A percentile compares a stretch with the other conserved stretches of the same genome.
Evolutionary conservation across 1,140 invertebrate genomes (phyloP).

Genomic region (Lepidotrigona ventralis): DNA sequence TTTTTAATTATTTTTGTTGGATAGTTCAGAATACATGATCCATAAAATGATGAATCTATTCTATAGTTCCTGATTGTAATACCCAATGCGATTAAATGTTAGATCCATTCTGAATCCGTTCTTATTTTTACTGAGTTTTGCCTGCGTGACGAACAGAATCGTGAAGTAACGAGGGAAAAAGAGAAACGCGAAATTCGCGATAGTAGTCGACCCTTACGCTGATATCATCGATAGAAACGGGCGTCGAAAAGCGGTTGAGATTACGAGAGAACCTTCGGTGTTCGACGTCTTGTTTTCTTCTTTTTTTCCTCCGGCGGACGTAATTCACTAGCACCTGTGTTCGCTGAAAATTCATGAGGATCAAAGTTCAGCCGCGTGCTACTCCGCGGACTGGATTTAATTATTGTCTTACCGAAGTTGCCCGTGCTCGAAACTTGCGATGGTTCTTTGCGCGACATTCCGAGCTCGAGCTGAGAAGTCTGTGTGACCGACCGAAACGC

Average conservation of each 20-base stretch:
- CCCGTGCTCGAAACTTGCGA: neutral
- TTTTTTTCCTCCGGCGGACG: slow-evolving; percentile 27
- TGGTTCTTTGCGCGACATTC: neutral
- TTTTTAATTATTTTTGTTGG: no score
- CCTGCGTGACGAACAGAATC: neutral
- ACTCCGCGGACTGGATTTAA: slow-evolving; percentile 52
- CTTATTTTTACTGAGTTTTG: neutral
- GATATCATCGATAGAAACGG: neutral
- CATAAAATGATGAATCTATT: no score
- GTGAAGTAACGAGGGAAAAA: neutral
- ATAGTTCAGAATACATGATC: no score
- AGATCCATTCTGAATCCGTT: neutral
- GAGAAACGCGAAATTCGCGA: neutral
- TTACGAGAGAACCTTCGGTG: neutral
- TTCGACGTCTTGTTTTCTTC: slow-evolving; percentile 14
- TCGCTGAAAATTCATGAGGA: slow-evolving; percentile 58
- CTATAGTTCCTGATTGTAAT: no score
- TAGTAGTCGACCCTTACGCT: neutral
- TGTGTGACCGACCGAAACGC: neutral
- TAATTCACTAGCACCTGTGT: slow-evolving; percentile 31
- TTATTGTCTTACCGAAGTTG: slow-evolving; percentile 46
- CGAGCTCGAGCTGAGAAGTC: no score
- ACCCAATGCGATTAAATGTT: no score
- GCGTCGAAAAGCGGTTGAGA: neutral
- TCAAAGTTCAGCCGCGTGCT: slow-evolving; percentile 36